Evolutionary conservation across 1,140 invertebrate species (phyloP).

Genomic region (Drosophila rufa): DNA sequence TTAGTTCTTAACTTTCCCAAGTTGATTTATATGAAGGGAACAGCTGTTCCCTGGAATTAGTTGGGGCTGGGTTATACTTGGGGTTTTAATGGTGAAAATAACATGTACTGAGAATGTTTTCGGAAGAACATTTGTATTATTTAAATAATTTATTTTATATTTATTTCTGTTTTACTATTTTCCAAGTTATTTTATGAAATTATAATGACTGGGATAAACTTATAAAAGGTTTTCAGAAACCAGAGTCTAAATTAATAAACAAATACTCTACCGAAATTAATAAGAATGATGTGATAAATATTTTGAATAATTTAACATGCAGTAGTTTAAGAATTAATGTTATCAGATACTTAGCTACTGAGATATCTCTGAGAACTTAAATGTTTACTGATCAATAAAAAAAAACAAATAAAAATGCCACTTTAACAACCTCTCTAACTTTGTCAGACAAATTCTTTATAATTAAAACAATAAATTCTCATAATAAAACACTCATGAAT

Average conservation of each 20-base stretch:
- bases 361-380: background rate
- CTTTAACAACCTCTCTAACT: background rate
- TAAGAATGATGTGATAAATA: background rate
- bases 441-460: conserved; percentile 1
- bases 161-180: background rate
- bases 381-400: conserved; percentile 2
- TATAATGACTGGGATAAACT: background rate
- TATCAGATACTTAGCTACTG: background rate
- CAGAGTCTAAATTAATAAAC: too few relatives aligned
- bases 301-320: background rate
- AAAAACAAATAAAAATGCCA: background rate
- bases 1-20: background rate
- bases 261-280: background rate
- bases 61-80: too few relatives aligned
- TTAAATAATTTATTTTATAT: background rate
- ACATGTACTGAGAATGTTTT: background rate
- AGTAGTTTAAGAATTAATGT: background rate
- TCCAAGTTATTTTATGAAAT: background rate
- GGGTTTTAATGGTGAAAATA: background rate
- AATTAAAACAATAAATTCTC: conserved; percentile 5
- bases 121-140: background rate
- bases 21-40: conserved; percentile 7
- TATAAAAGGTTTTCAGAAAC: too few relatives aligned
- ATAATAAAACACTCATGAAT: conserved; percentile 6
- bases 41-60: conserved; percentile 3